Conservation (phyloP, 1,140 invertebrate genomes). For the Drosophila ercepeae region DNA sequence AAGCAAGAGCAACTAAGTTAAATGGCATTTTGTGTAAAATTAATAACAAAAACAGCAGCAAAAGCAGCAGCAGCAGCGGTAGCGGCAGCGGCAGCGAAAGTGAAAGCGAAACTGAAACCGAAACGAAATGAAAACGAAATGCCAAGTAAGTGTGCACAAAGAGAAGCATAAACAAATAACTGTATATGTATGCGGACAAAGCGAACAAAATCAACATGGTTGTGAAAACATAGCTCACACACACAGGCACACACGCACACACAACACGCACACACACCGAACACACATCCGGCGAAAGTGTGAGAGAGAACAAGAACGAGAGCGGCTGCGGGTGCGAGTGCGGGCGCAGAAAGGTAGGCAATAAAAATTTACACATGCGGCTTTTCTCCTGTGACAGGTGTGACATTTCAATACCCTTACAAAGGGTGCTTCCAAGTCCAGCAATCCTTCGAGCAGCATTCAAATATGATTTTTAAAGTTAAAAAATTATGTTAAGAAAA, state of each 20-base stretch:
- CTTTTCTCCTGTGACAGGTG: slow-evolving; percentile 40
- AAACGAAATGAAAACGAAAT: slow-evolving; percentile 20
- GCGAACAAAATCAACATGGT: slow-evolving; percentile 71
- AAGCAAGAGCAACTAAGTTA: slow-evolving; percentile 30
- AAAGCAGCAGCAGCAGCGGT: neutral
- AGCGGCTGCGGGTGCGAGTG: neutral
- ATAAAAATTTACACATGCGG: slow-evolving; percentile 56
- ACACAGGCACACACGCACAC: slow-evolving; percentile 26
- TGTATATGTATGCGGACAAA: slow-evolving; percentile 40
- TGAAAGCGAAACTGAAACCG: neutral
- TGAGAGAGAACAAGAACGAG: slow-evolving; percentile 5
- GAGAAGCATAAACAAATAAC: slow-evolving; percentile 35
- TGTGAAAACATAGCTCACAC: slow-evolving; percentile 65
- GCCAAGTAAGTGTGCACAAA: slow-evolving; percentile 32
- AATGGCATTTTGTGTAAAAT: slow-evolving; percentile 74
- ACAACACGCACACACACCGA: slow-evolving; percentile 3
- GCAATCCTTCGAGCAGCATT: neutral
- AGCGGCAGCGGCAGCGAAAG: slow-evolving; percentile 1
- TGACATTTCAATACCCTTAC: slow-evolving; percentile 31
- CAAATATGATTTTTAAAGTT: neutral
- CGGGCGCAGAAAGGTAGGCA: slow-evolving; percentile 57
- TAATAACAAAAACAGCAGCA: slow-evolving; percentile 52
- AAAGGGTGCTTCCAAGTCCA: slow-evolving; percentile 4
- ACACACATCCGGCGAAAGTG: slow-evolving; percentile 8
- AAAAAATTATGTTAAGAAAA: neutral